Conservation (phyloP, 2,888 invertebrate species). For the Hydroisotoma schaefferi region DNA sequence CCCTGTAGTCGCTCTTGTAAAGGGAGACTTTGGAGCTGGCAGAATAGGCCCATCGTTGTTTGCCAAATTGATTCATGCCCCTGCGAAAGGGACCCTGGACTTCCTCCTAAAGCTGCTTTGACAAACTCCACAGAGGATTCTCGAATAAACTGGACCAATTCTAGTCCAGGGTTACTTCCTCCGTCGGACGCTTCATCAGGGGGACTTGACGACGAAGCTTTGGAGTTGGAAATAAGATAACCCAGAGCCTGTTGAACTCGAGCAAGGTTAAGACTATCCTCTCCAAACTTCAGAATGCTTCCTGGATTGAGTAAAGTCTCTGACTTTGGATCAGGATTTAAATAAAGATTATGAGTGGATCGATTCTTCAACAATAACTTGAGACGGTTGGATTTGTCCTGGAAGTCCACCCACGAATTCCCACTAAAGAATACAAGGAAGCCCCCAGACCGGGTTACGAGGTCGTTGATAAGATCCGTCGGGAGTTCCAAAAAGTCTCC, state of each 20-base stretch:
- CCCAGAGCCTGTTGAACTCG: background rate
- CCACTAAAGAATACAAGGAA: constrained; percentile 3
- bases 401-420: background rate
- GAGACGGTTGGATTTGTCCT: background rate
- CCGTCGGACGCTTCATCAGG: background rate
- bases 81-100: background rate
- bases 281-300: too few relatives aligned
- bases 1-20: background rate
- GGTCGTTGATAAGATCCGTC: background rate
- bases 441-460: background rate
- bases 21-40: background rate
- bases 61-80: background rate
- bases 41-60: background rate
- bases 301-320: too few relatives aligned
- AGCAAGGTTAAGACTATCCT: background rate
- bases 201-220: background rate
- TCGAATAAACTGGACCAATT: background rate
- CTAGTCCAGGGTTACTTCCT: background rate
- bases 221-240: background rate
- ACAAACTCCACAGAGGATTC: background rate
- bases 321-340: constrained; percentile 1
- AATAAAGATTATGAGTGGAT: background rate
- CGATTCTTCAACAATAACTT: background rate
- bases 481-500: background rate
- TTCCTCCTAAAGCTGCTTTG: background rate